Evolutionary conservation across 2,113 vertebrate species (phyloP).

Genomic region (Chaenogobius annularis): DNA sequence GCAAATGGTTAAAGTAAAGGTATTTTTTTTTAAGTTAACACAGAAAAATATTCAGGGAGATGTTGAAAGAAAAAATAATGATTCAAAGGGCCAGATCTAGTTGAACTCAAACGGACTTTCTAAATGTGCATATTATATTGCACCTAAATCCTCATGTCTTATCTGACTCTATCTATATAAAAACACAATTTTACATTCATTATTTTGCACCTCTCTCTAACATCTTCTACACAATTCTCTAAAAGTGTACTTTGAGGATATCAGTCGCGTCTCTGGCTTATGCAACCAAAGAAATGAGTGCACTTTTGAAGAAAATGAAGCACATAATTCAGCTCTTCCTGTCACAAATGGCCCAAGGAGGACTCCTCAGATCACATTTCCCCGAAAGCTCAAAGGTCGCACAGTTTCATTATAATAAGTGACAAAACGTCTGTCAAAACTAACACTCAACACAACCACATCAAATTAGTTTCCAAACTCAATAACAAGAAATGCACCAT

Average conservation of each 20-base stretch:
- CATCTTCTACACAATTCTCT: neutral
- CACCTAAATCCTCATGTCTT: too few relatives aligned
- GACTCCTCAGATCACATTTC: slow-evolving; percentile 1
- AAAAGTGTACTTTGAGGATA: neutral
- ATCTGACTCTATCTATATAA: too few relatives aligned
- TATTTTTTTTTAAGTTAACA: too few relatives aligned
- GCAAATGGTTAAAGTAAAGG: neutral
- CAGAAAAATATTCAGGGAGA: too few relatives aligned
- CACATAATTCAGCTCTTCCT: slow-evolving; percentile 2
- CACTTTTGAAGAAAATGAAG: neutral
- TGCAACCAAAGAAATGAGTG: neutral
- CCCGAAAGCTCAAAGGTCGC: neutral
- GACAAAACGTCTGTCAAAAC: slow-evolving; percentile 3
- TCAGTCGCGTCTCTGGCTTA: neutral
- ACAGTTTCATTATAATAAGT: neutral
- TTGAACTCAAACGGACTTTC: too few relatives aligned
- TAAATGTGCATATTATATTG: too few relatives aligned
- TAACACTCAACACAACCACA: neutral
- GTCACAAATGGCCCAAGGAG: slow-evolving; percentile 1
- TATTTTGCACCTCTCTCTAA: neutral
- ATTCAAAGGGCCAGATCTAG: too few relatives aligned
- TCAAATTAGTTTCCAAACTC: neutral
- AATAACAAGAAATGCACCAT: neutral
- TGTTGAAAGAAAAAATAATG: neutral
- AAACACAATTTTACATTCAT: neutral